phyloP scores from a whole-genome alignment of 2,113 vertebrate species.

The Mystacornis crossleyi region DNA sequence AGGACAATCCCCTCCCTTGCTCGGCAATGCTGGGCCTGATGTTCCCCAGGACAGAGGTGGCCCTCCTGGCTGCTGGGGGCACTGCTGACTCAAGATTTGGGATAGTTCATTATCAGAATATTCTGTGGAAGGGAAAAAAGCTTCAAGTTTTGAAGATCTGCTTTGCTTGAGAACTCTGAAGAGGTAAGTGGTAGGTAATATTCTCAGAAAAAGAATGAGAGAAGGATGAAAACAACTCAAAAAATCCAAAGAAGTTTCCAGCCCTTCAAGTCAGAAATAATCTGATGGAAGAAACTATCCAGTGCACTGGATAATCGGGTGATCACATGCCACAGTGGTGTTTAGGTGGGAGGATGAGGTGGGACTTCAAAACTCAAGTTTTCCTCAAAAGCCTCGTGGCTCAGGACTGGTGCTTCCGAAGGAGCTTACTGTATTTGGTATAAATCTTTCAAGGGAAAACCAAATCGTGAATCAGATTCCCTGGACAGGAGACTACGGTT shows the following conservation, averaged over 20 bases:
- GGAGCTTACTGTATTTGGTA: background rate
- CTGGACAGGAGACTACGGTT: background rate
- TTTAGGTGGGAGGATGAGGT: background rate
- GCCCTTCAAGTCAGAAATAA: background rate
- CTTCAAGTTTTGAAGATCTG: background rate
- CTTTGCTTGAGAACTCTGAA: background rate
- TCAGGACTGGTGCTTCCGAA: background rate
- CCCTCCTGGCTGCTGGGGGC: background rate
- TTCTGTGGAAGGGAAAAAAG: background rate
- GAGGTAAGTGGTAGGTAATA: background rate
- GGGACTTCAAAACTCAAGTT: background rate
- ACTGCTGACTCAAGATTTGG: background rate
- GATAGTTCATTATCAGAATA: background rate
- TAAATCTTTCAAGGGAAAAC: background rate
- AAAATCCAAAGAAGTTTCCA: background rate
- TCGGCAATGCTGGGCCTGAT: fast-evolving
- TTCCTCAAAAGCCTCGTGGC: background rate
- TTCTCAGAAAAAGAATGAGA: background rate
- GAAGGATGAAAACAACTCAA: background rate
- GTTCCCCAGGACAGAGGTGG: fast-evolving
- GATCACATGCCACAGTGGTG: fast-evolving
- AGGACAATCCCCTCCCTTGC: background rate
- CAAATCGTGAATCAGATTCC: background rate
- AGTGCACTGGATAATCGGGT: background rate
- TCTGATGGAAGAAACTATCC: background rate